Evolutionary conservation across 1,140 invertebrate genomes (phyloP).

Genomic region (Cydia strobilella): DNA sequence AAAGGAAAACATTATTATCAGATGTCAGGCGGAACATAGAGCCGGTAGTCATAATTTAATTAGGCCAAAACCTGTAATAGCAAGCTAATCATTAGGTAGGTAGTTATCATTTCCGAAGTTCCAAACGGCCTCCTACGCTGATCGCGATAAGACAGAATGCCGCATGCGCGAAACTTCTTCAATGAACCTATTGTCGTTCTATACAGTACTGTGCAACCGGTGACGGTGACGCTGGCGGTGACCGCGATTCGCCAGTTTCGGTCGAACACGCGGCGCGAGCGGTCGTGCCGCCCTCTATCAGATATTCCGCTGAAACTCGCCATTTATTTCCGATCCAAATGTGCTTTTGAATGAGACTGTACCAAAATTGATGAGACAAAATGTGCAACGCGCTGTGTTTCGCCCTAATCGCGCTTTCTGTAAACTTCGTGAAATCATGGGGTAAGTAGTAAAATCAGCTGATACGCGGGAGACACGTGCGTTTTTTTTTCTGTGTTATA

Average conservation of each 20-base stretch:
- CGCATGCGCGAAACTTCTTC: slow-evolving; percentile 58
- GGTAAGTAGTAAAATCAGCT: slow-evolving; percentile 74
- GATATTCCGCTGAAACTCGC: slow-evolving; percentile 67
- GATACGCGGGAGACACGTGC: slow-evolving; percentile 65
- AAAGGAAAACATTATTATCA: too few relatives aligned
- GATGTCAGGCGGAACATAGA: too few relatives aligned
- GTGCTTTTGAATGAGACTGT: slow-evolving; percentile 61
- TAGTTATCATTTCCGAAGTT: slow-evolving; percentile 6
- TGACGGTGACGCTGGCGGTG: too few relatives aligned
- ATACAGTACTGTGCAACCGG: slow-evolving; percentile 45
- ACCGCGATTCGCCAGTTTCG: slow-evolving; percentile 63
- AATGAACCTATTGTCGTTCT: slow-evolving; percentile 64
- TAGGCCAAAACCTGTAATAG: background rate
- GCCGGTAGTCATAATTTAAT: background rate
- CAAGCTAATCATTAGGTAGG: background rate
- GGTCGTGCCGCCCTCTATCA: slow-evolving; percentile 63
- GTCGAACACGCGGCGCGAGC: slow-evolving; percentile 57
- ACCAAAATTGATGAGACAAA: slow-evolving; percentile 67
- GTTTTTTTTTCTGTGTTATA: slow-evolving; percentile 58
- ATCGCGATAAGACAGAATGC: slow-evolving; percentile 40
- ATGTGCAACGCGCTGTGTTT: slow-evolving; percentile 67
- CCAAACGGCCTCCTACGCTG: slow-evolving; percentile 26
- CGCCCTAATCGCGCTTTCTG: slow-evolving; percentile 49
- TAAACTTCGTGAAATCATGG: slow-evolving; percentile 62
- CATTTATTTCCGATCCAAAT: slow-evolving; percentile 54